Percentiles rank a stretch among this genome's conserved stretches.
These are phyloP conservation scores for Mythimna pallens DNA, from an alignment of 2,888 invertebrate genomes.

Conservation along the genomic window DNA sequence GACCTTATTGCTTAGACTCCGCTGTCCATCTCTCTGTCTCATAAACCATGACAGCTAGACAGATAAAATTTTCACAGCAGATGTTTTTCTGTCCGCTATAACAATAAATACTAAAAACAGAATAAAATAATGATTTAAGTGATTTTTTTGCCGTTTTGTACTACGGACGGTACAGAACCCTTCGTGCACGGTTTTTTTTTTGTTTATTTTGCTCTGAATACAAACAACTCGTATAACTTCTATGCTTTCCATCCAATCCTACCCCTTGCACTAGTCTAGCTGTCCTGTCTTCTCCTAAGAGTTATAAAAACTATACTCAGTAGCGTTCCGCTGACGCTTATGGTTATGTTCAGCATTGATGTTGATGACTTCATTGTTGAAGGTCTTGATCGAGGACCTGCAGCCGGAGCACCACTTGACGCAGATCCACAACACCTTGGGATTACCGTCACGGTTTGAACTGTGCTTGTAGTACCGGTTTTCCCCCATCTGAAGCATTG, in stretches of 20 bases:
- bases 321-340: conserved; percentile 16
- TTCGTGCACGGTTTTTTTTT: too few species aligned
- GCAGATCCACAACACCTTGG: conserved; percentile 72
- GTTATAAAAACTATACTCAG: conserved; percentile 30
- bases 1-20: too few species aligned
- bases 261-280: background rate
- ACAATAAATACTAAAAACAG: too few species aligned
- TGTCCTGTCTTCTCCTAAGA: conserved; percentile 1
- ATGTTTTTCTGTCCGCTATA: too few species aligned
- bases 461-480: conserved; percentile 71
- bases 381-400: conserved; percentile 72
- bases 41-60: too few species aligned
- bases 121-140: too few species aligned
- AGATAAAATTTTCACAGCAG: too few species aligned
- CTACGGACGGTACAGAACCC: too few species aligned
- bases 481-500: conserved; percentile 62
- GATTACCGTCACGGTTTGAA: conserved; percentile 56
- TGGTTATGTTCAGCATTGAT: conserved; percentile 70
- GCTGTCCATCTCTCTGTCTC: too few species aligned
- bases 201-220: too few species aligned
- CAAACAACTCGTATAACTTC: too few species aligned
- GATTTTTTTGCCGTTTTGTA: too few species aligned
- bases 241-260: background rate
- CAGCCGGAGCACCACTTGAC: conserved; percentile 67
- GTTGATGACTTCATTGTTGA: conserved; percentile 69